Percentiles rank a stretch among this genome's conserved stretches.
phyloP scores from a whole-genome alignment of 2,113 vertebrate genomes.

The Esox niger region DNA sequence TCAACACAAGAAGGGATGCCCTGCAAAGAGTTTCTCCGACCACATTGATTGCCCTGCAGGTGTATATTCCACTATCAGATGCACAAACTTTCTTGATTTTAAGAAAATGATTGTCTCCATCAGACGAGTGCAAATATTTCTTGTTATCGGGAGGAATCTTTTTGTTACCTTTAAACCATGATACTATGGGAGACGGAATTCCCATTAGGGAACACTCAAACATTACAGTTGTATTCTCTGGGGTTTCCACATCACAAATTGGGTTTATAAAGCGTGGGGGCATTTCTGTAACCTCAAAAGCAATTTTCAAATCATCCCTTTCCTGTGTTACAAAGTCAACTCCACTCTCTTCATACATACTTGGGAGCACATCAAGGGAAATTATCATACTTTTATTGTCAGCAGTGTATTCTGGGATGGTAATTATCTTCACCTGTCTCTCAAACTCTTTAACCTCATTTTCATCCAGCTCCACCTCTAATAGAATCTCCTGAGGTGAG shows the following conservation, averaged over 20 bases:
- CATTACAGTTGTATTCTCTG: conserved; percentile 80
- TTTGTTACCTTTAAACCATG: conserved; percentile 86
- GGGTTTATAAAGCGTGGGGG: conserved; percentile 90
- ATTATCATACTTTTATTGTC: conserved; percentile 97
- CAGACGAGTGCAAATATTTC: conserved; percentile 80
- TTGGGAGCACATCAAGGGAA: conserved; percentile 90
- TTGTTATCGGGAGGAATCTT: conserved; percentile 74
- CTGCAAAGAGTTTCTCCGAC: conserved; percentile 87
- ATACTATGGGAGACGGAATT: conserved; percentile 83
- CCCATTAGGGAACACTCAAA: conserved; percentile 94
- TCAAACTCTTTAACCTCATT: conserved; percentile 95
- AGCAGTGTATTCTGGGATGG: conserved; percentile 88
- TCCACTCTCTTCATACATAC: conserved; percentile 79
- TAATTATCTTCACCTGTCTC: conserved; percentile 96
- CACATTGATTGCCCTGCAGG: conserved; percentile 82
- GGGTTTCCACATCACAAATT: conserved; percentile 80
- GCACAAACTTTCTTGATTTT: conserved; percentile 73
- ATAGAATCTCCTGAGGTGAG: conserved; percentile 95
- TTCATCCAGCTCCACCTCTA: conserved; percentile 96
- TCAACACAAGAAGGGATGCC: conserved; percentile 78
- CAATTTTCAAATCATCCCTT: conserved; percentile 85
- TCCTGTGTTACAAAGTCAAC: conserved; percentile 73
- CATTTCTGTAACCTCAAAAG: conserved; percentile 93
- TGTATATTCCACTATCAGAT: conserved; percentile 84
- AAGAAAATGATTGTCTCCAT: conserved; percentile 84